Conservation (phyloP, 2,113 vertebrate genomes). For the Entelurus aequoreus region DNA sequence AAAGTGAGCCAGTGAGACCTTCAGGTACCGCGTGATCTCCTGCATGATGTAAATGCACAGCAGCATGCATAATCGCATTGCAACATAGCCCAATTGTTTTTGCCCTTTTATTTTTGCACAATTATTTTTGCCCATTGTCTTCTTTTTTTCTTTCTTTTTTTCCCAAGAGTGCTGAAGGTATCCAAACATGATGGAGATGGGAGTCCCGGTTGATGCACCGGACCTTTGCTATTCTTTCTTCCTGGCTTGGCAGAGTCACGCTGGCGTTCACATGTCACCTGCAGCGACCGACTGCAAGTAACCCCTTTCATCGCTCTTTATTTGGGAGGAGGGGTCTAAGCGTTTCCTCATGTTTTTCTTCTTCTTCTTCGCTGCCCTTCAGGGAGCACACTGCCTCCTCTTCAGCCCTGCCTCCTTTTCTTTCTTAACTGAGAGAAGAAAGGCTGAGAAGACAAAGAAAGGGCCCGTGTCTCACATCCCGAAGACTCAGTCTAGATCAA, state of each 20-base stretch:
- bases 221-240: constrained; percentile 20
- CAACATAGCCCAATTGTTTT: constrained; percentile 55
- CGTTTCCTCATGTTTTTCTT: constrained; percentile 9
- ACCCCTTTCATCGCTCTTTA: constrained; percentile 8
- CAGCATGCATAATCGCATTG: constrained; percentile 57
- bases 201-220: constrained; percentile 47
- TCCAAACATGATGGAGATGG: not conserved
- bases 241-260: constrained; percentile 63
- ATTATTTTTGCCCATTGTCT: not conserved
- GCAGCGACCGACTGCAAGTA: constrained; percentile 15
- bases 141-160: constrained; percentile 10
- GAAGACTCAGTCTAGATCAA: too few relatives aligned
- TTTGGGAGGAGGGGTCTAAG: not conserved
- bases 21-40: constrained; percentile 37
- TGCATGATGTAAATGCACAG: constrained; percentile 45
- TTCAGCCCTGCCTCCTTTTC: constrained; percentile 22
- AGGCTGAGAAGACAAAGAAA: constrained; percentile 21
- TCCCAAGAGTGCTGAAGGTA: not conserved
- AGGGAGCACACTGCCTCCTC: constrained; percentile 37
- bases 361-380: constrained; percentile 60
- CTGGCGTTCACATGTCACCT: constrained; percentile 28
- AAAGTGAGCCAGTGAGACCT: constrained; percentile 15
- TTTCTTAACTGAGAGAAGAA: constrained; percentile 19
- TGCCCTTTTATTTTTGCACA: constrained; percentile 24
- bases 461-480: not conserved